These are phyloP conservation scores for Uria lomvia DNA, from an alignment of 2,113 vertebrate species.

Conservation along the genomic window DNA sequence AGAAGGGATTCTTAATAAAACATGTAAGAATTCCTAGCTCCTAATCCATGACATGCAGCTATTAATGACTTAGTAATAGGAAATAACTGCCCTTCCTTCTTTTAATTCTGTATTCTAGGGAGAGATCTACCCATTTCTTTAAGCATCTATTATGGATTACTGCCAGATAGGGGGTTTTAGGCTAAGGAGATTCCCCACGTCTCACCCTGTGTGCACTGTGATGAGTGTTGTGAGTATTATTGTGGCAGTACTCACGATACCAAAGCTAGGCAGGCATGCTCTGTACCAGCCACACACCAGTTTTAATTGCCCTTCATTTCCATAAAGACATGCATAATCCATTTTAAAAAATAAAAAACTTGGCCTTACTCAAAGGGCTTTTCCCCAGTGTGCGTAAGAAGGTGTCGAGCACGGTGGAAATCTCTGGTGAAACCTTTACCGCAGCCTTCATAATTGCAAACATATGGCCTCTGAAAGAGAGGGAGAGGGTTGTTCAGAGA, in stretches of 20 bases:
- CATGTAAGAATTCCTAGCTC: not conserved
- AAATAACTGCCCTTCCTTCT: not conserved
- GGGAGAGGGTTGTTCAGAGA: not conserved
- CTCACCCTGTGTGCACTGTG: not conserved
- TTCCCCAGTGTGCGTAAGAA: slow-evolving; percentile 82
- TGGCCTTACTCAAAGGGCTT: slow-evolving; percentile 82
- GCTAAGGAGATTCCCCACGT: not conserved
- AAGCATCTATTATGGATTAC: fast-evolving
- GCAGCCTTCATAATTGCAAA: slow-evolving; percentile 81
- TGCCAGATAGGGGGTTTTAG: not conserved
- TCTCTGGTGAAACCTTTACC: slow-evolving; percentile 82
- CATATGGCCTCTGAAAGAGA: slow-evolving; percentile 81
- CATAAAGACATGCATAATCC: fast-evolving
- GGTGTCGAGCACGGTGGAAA: slow-evolving; percentile 83
- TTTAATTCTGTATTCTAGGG: not conserved
- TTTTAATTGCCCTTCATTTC: not conserved
- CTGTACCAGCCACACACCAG: fast-evolving
- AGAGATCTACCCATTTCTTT: not conserved
- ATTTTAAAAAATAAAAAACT: not conserved
- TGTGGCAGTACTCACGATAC: fast-evolving
- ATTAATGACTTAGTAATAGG: not conserved
- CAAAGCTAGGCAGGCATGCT: too few relatives aligned
- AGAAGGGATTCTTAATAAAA: not conserved
- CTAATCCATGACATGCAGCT: not conserved
- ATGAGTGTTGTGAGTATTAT: not conserved